phyloP scores from a whole-genome alignment of 2,888 invertebrate species.

The Melikaiella ostensackeni region DNA sequence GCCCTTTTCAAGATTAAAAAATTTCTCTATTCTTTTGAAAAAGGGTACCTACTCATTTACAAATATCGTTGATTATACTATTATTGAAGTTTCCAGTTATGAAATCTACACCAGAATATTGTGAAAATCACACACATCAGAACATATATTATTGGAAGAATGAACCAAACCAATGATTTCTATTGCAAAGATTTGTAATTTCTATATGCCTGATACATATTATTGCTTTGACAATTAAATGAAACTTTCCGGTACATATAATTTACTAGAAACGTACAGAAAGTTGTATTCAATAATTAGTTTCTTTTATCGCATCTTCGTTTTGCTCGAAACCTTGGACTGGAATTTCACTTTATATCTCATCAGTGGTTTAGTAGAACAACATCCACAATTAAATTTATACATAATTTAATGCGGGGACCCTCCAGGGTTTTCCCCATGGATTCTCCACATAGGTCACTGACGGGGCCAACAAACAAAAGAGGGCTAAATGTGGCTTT shows the following conservation, averaged over 20 bases:
- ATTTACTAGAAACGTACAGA: conserved; percentile 30
- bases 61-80: no score
- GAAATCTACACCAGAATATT: background rate
- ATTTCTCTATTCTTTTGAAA: no score
- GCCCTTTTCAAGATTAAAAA: no score
- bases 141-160: background rate
- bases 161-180: background rate
- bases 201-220: background rate
- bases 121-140: background rate
- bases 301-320: conserved; percentile 37
- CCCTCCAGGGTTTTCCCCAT: no score
- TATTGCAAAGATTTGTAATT: background rate
- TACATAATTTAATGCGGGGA: background rate
- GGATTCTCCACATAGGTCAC: no score
- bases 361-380: conserved; percentile 8
- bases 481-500: no score
- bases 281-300: conserved; percentile 27
- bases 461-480: no score
- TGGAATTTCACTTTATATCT: conserved; percentile 2
- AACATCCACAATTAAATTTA: background rate
- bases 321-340: conserved; percentile 21
- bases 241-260: conserved; percentile 22
- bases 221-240: conserved; percentile 8
- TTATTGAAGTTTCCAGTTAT: background rate
- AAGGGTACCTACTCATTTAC: no score